Conservation (phyloP, 1,140 invertebrate species). For the Wasmannia auropunctata region DNA sequence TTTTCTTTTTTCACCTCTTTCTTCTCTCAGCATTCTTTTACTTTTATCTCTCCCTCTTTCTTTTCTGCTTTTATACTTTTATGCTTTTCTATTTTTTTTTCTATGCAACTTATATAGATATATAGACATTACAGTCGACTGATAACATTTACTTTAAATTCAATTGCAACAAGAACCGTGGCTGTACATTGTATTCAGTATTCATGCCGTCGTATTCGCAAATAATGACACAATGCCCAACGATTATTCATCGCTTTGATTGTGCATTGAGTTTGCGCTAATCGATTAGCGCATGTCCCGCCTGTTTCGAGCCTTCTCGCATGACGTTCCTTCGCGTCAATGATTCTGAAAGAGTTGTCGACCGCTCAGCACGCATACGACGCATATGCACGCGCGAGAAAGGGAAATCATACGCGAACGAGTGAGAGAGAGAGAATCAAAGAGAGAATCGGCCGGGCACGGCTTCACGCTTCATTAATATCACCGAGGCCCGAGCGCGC, state of each 20-base stretch:
- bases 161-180: conserved; percentile 6
- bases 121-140: conserved; percentile 15
- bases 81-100: conserved; percentile 3
- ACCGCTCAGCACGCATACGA: background rate
- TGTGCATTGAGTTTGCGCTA: conserved; percentile 16
- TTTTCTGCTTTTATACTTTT: background rate
- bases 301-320: conserved; percentile 7
- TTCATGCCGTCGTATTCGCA: conserved; percentile 1
- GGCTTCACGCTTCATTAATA: conserved; percentile 70
- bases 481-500: conserved; percentile 64
- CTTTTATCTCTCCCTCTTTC: background rate
- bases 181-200: background rate
- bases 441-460: conserved; percentile 35
- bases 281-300: conserved; percentile 44
- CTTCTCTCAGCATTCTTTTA: background rate
- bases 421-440: background rate
- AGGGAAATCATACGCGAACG: background rate
- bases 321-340: conserved; percentile 13
- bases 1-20: background rate
- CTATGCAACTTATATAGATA: background rate
- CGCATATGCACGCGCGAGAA: background rate
- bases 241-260: conserved; percentile 42
- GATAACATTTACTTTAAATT: conserved; percentile 39
- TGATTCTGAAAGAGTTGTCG: background rate
- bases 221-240: conserved; percentile 16